A percentile compares a stretch with the other conserved stretches of the same genome.
Conservation (phyloP, 1,140 invertebrate genomes). For the Hyles euphorbiae region DNA sequence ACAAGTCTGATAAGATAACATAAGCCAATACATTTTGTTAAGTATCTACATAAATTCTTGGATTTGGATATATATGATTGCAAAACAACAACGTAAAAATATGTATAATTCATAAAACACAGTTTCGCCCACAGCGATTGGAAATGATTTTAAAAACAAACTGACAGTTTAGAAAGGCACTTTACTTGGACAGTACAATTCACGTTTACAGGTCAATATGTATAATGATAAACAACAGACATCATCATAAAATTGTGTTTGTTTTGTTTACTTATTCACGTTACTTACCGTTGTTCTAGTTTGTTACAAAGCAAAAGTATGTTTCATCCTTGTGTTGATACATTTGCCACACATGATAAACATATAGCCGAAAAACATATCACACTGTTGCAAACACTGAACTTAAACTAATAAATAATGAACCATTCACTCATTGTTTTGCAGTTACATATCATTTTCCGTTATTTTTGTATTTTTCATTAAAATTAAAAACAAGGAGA, state of each 20-base stretch:
- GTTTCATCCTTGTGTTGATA: slow-evolving; percentile 66
- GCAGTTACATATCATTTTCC: slow-evolving; percentile 63
- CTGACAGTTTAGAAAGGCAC: slow-evolving; percentile 46
- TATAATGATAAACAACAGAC: slow-evolving; percentile 14
- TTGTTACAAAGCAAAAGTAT: slow-evolving; percentile 61
- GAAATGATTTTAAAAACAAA: slow-evolving; percentile 25
- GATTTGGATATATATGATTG: slow-evolving; percentile 5
- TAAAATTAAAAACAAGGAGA: slow-evolving; percentile 60
- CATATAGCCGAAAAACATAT: slow-evolving; percentile 28
- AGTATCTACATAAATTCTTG: background rate
- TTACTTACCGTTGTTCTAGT: slow-evolving; percentile 57
- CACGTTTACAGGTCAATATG: slow-evolving; percentile 21
- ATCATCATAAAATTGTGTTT: slow-evolving; percentile 20
- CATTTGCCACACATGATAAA: slow-evolving; percentile 63
- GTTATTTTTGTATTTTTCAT: slow-evolving; percentile 53
- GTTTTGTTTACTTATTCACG: slow-evolving; percentile 26
- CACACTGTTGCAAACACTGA: slow-evolving; percentile 26
- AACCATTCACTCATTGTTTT: slow-evolving; percentile 40
- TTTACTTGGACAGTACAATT: slow-evolving; percentile 15
- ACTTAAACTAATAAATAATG: slow-evolving; percentile 25
- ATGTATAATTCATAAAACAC: background rate
- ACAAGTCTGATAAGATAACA: slow-evolving; percentile 42
- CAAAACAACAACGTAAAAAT: background rate
- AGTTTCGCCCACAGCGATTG: no score
- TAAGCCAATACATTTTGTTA: slow-evolving; percentile 8